Evolutionary conservation across 2,113 vertebrate genomes (phyloP).

Genomic region (Alosa alosa): DNA sequence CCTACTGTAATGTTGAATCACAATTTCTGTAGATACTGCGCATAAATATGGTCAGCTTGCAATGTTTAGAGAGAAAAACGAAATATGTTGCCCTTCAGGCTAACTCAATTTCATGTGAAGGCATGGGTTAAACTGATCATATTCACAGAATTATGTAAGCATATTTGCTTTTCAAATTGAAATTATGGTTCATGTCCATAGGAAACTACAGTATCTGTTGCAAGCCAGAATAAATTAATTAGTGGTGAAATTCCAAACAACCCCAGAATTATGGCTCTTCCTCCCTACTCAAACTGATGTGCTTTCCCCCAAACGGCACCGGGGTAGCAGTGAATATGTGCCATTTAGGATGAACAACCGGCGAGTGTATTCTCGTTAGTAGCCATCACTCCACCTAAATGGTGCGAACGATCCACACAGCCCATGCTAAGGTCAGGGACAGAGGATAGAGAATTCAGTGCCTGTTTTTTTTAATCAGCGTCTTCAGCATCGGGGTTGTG

Average conservation of each 20-base stretch:
- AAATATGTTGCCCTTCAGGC: not conserved
- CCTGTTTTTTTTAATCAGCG: conserved; percentile 23
- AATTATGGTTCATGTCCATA: not conserved
- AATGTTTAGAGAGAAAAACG: not conserved
- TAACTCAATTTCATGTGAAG: not conserved
- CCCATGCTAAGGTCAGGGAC: conserved; percentile 24
- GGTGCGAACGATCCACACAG: conserved; percentile 31
- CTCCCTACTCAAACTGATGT: conserved; percentile 29
- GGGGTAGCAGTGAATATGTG: conserved; percentile 4
- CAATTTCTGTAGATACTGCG: not conserved
- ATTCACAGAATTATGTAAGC: not conserved
- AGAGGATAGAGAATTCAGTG: not conserved
- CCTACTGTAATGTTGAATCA: not conserved
- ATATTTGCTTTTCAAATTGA: not conserved
- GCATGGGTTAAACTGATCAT: not conserved
- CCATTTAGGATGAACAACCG: conserved; percentile 24
- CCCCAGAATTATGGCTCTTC: not conserved
- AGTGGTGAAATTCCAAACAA: not conserved
- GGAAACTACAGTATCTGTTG: not conserved
- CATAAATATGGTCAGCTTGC: not conserved
- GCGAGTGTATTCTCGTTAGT: conserved; percentile 35
- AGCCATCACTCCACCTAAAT: conserved; percentile 39
- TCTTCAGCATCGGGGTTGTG: conserved; percentile 22
- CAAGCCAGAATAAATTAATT: not conserved
- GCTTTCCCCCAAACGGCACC: not conserved